Percentiles rank a stretch among this genome's conserved stretches.
Conservation (phyloP, 2,797 vertebrate species). For the Cichlasoma orientale region DNA sequence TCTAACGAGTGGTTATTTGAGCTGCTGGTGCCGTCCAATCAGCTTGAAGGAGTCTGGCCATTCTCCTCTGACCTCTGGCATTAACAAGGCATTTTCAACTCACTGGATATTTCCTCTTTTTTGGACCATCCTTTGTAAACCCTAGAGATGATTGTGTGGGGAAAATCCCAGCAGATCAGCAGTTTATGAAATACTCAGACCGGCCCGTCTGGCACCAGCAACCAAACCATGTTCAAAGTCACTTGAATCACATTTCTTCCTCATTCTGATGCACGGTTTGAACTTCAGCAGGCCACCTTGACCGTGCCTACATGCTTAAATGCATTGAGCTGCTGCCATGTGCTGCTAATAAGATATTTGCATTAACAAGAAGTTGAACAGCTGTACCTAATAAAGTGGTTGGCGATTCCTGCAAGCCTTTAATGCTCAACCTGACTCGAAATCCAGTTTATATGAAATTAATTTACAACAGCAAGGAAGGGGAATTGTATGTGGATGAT, state of each 20-base stretch:
- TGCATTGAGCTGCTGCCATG: neutral
- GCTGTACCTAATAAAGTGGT: neutral
- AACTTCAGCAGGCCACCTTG: neutral
- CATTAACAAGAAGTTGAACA: neutral
- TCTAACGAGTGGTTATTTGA: neutral
- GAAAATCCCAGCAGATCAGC: neutral
- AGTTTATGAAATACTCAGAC: neutral
- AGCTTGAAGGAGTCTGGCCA: neutral
- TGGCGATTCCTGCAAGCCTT: neutral
- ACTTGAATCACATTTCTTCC: neutral
- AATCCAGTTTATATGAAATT: accelerated
- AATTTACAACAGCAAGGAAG: neutral
- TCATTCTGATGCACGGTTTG: neutral
- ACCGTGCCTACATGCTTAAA: neutral
- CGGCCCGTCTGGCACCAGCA: accelerated
- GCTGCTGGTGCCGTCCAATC: neutral
- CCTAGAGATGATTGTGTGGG: accelerated
- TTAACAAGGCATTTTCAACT: slow-evolving; percentile 49
- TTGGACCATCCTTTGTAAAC: neutral
- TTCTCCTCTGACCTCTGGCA: slow-evolving; percentile 54
- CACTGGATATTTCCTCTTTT: too few relatives aligned
- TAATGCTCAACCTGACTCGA: neutral
- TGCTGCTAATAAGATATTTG: neutral
- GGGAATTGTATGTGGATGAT: neutral
- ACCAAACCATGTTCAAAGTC: accelerated